Evolutionary conservation across 2,113 vertebrate genomes (phyloP).

Genomic region (Tiliqua scincoides): DNA sequence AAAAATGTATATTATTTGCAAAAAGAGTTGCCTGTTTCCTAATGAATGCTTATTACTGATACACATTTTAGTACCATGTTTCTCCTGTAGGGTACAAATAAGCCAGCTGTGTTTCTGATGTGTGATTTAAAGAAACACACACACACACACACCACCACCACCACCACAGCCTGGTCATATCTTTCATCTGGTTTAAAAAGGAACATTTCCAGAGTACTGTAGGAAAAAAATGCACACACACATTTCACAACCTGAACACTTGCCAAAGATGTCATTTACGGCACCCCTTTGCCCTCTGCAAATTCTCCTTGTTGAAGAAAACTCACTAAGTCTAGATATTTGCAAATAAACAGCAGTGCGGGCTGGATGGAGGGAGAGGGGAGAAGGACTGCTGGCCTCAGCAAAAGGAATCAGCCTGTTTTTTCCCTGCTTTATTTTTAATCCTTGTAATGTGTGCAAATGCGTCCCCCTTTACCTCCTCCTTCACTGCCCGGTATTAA

Average conservation of each 20-base stretch:
- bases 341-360: neutral
- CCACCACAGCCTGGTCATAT: neutral
- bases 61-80: neutral
- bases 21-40: neutral
- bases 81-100: neutral
- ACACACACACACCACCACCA: neutral
- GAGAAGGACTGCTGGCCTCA: neutral
- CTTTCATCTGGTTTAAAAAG: neutral
- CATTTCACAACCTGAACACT: neutral
- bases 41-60: neutral
- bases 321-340: neutral
- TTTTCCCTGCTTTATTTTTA: neutral
- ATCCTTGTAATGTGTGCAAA: neutral
- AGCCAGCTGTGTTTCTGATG: conserved; percentile 5
- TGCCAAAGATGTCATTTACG: neutral
- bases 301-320: neutral
- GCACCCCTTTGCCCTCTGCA: neutral
- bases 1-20: neutral
- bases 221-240: neutral
- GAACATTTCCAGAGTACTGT: neutral
- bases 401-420: neutral
- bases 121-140: neutral
- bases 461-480: neutral
- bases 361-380: neutral
- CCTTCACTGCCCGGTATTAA: neutral